These are phyloP conservation scores for Embiotoca jacksoni DNA, from an alignment of 2,113 vertebrate genomes.

Conservation along the genomic window DNA sequence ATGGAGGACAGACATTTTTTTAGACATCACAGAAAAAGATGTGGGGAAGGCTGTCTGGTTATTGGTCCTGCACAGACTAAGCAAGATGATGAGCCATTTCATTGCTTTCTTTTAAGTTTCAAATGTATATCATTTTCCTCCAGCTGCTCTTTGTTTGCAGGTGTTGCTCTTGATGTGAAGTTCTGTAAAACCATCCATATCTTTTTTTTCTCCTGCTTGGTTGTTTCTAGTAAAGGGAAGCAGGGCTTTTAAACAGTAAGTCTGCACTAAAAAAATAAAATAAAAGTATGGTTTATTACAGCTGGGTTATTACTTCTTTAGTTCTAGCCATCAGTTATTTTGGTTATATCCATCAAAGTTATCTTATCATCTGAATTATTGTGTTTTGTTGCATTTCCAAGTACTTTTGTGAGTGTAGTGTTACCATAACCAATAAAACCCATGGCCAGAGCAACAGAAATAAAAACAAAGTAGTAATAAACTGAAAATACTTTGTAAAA, in stretches of 20 bases:
- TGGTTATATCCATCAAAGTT: not conserved
- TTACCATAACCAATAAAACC: constrained; percentile 2
- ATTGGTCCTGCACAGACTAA: constrained; percentile 78
- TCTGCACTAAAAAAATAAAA: not conserved
- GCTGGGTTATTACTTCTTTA: not conserved
- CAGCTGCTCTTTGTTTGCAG: constrained; percentile 77
- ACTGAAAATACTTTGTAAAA: no score
- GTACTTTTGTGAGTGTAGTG: not conserved
- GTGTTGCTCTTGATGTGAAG: constrained; percentile 72
- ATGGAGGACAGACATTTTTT: not conserved
- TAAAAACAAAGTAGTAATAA: not conserved
- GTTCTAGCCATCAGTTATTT: not conserved
- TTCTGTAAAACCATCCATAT: constrained; percentile 68
- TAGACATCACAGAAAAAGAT: not conserved
- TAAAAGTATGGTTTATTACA: not conserved
- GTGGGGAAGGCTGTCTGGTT: constrained; percentile 74
- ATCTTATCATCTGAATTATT: not conserved
- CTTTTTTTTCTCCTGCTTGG: constrained; percentile 57
- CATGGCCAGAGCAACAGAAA: not conserved
- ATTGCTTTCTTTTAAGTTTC: constrained; percentile 76
- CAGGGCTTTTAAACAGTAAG: constrained; percentile 48
- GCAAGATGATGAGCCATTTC: constrained; percentile 69
- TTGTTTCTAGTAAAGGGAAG: constrained; percentile 74
- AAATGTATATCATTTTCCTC: constrained; percentile 67
- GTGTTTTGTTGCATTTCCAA: not conserved